Conservation (phyloP, 2,888 invertebrate species). For the Agriopis leucophaearia region DNA sequence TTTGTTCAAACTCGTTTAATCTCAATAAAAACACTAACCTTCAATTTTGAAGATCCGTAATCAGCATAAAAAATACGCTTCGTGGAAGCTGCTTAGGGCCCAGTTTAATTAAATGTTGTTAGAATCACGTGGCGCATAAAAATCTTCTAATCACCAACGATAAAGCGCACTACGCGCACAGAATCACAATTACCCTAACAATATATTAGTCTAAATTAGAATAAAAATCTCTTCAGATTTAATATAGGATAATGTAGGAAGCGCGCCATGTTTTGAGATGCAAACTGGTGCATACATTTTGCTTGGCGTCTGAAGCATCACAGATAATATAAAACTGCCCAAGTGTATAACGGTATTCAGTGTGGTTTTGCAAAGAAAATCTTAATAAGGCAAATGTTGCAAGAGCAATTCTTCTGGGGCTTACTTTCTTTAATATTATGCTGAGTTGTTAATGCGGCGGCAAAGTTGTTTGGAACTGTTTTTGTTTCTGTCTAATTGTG, state of each 20-base stretch:
- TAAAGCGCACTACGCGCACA: constrained; percentile 66
- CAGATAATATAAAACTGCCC: constrained; percentile 38
- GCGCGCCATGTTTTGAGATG: constrained; percentile 51
- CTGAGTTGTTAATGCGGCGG: constrained; percentile 33
- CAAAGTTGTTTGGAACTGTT: constrained; percentile 37
- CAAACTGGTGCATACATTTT: constrained; percentile 65
- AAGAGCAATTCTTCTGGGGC: constrained; percentile 50
- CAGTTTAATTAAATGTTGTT: constrained; percentile 56
- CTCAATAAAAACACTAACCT: neutral
- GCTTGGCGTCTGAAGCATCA: constrained; percentile 24
- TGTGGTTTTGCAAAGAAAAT: constrained; percentile 48
- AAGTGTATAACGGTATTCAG: constrained; percentile 11
- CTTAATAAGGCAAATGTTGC: constrained; percentile 61
- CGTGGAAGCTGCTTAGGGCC: constrained; percentile 25
- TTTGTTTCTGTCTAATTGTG: constrained; percentile 30
- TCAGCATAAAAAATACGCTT: constrained; percentile 10
- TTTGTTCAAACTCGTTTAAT: neutral
- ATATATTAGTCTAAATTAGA: constrained; percentile 61
- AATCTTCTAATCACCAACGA: constrained; percentile 61
- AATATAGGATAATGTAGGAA: constrained; percentile 57
- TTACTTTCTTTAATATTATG: constrained; percentile 57
- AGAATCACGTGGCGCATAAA: constrained; percentile 60
- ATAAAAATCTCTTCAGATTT: constrained; percentile 56
- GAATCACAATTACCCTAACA: constrained; percentile 64
- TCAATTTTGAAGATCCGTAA: neutral